Percentiles rank a stretch among this genome's conserved stretches.
These are phyloP conservation scores for Cantharis rufa DNA, from an alignment of 2,888 invertebrate species.

Conservation along the genomic window DNA sequence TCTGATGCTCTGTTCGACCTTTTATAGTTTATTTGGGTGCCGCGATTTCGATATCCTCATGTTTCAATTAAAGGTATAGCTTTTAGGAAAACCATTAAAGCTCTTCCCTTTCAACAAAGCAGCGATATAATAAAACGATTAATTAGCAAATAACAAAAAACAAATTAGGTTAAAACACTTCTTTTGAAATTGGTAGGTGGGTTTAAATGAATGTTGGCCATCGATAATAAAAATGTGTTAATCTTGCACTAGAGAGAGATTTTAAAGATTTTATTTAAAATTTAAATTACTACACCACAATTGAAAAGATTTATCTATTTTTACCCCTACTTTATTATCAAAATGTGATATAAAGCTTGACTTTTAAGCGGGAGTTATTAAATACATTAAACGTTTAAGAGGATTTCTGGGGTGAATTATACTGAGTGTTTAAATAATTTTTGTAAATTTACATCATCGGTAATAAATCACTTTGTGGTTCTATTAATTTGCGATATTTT, in stretches of 20 bases:
- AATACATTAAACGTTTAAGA: background rate
- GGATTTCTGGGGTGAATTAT: background rate
- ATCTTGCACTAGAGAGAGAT: background rate
- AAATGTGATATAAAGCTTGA: background rate
- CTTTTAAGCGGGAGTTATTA: background rate
- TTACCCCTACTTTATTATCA: background rate
- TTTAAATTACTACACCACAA: background rate
- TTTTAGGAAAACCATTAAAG: background rate
- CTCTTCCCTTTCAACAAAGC: background rate
- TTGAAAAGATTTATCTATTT: background rate
- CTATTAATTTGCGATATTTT: background rate
- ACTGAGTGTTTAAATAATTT: background rate
- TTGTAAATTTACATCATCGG: background rate
- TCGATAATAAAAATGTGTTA: background rate
- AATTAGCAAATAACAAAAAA: background rate
- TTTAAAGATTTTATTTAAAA: background rate
- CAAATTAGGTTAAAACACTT: background rate
- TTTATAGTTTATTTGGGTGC: background rate
- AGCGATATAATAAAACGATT: background rate
- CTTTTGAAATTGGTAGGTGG: background rate
- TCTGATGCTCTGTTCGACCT: background rate
- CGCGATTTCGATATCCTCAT: background rate
- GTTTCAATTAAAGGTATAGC: background rate
- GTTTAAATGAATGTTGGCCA: background rate
- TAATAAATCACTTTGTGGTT: background rate